Evolutionary conservation across 2,888 invertebrate genomes (phyloP).

Genomic region (Iphiclides podalirius): DNA sequence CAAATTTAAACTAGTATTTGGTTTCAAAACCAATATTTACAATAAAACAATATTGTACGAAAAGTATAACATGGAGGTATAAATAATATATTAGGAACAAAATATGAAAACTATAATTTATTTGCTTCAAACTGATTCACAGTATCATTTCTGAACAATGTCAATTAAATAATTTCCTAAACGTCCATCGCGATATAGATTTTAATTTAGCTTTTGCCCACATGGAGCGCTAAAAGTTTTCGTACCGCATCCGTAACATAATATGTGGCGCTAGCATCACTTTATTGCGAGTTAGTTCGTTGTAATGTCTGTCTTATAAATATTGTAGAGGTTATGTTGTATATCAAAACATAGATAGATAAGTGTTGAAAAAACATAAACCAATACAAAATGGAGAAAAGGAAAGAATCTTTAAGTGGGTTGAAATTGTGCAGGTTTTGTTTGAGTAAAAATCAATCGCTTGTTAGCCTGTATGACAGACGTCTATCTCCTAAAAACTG

Average conservation of each 20-base stretch:
- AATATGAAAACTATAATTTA: too few species aligned
- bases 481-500: slow-evolving; percentile 77
- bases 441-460: slow-evolving; percentile 81
- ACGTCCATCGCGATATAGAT: too few species aligned
- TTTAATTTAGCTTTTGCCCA: slow-evolving; percentile 31
- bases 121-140: too few species aligned
- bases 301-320: slow-evolving; percentile 31
- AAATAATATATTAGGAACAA: too few species aligned
- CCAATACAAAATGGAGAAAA: slow-evolving; percentile 76
- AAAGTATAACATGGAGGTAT: too few species aligned
- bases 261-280: slow-evolving; percentile 45
- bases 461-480: slow-evolving; percentile 84
- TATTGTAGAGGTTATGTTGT: slow-evolving; percentile 53
- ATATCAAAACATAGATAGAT: slow-evolving; percentile 30
- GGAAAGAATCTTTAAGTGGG: slow-evolving; percentile 80
- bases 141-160: too few species aligned
- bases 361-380: slow-evolving; percentile 25
- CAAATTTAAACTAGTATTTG: too few species aligned
- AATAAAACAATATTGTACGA: too few species aligned
- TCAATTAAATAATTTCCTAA: too few species aligned
- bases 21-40: too few species aligned
- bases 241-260: slow-evolving; percentile 28
- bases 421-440: slow-evolving; percentile 88
- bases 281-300: slow-evolving; percentile 22
- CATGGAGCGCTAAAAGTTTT: slow-evolving; percentile 33